Conservation (phyloP, 2,888 invertebrate species). For the Lochmaea capreae region DNA sequence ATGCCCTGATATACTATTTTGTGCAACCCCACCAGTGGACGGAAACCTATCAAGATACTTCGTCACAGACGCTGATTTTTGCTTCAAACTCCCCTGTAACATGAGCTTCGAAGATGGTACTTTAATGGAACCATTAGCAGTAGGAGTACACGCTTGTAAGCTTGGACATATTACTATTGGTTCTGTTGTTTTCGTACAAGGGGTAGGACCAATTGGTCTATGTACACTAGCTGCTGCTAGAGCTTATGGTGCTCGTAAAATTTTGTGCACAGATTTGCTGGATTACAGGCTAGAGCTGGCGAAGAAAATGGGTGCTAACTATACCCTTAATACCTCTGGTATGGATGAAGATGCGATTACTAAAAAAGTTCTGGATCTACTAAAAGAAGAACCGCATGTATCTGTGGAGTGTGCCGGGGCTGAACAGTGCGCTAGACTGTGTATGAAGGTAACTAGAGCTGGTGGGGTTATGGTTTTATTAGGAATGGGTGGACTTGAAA, state of each 20-base stretch:
- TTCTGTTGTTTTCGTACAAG: slow-evolving; percentile 78
- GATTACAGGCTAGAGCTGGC: slow-evolving; percentile 75
- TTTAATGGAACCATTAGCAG: slow-evolving; percentile 90
- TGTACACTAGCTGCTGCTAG: slow-evolving; percentile 82
- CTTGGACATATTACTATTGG: slow-evolving; percentile 82
- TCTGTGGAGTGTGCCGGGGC: slow-evolving; percentile 92
- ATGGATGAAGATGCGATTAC: slow-evolving; percentile 70
- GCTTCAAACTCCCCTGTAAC: slow-evolving; percentile 89
- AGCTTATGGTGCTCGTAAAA: slow-evolving; percentile 84
- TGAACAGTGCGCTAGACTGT: slow-evolving; percentile 62
- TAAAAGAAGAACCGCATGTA: slow-evolving; percentile 76
- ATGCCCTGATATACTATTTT: slow-evolving; percentile 87
- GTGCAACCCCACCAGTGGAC: slow-evolving; percentile 92
- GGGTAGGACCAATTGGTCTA: slow-evolving; percentile 91
- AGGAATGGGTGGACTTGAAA: slow-evolving; percentile 82
- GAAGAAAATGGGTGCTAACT: slow-evolving; percentile 81
- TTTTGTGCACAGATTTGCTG: slow-evolving; percentile 78
- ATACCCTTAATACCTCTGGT: slow-evolving; percentile 71
- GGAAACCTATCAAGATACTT: slow-evolving; percentile 89
- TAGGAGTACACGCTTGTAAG: slow-evolving; percentile 92
- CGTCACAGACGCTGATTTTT: slow-evolving; percentile 90
- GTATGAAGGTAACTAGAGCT: slow-evolving; percentile 71
- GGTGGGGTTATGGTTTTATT: slow-evolving; percentile 90
- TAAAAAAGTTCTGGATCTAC: slow-evolving; percentile 69
- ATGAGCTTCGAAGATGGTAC: slow-evolving; percentile 94